phyloP scores from a whole-genome alignment of 2,888 invertebrate genomes.

The Sesia apiformis region DNA sequence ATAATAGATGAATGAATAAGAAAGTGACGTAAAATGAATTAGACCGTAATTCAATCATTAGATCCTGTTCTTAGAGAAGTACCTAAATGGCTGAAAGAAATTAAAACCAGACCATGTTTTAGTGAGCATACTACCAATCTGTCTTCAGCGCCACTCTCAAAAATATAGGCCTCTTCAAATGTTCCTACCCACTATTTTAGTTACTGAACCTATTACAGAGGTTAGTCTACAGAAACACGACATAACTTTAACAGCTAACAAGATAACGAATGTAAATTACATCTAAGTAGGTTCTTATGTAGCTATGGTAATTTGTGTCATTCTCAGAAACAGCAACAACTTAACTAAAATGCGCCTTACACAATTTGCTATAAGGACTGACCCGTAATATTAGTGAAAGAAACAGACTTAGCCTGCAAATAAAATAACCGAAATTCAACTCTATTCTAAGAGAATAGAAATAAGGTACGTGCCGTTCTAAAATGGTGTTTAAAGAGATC shows the following conservation, averaged over 20 bases:
- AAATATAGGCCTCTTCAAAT: no score
- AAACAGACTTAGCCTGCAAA: neutral
- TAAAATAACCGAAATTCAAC: constrained; percentile 4
- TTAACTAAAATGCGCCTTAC: neutral
- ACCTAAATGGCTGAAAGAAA: no score
- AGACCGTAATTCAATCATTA: no score
- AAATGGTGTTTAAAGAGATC: constrained; percentile 20
- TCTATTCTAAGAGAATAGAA: constrained; percentile 11
- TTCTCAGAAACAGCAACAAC: neutral
- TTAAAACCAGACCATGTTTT: no score
- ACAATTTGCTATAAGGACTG: neutral
- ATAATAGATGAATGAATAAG: no score
- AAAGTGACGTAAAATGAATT: no score
- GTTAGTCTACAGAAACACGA: no score
- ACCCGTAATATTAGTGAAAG: neutral
- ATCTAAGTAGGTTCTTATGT: neutral
- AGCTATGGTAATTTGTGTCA: neutral
- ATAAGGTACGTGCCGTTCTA: constrained; percentile 3
- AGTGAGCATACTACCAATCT: no score
- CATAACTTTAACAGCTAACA: neutral
- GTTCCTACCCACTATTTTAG: no score
- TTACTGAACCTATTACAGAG: no score
- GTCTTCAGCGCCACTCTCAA: no score
- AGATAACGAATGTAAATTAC: neutral
- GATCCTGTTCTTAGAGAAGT: no score